Percentiles rank a stretch among this genome's conserved stretches.
These are phyloP conservation scores for Intellagama lesueurii DNA, from an alignment of 2,797 vertebrate species.

Conservation along the genomic window DNA sequence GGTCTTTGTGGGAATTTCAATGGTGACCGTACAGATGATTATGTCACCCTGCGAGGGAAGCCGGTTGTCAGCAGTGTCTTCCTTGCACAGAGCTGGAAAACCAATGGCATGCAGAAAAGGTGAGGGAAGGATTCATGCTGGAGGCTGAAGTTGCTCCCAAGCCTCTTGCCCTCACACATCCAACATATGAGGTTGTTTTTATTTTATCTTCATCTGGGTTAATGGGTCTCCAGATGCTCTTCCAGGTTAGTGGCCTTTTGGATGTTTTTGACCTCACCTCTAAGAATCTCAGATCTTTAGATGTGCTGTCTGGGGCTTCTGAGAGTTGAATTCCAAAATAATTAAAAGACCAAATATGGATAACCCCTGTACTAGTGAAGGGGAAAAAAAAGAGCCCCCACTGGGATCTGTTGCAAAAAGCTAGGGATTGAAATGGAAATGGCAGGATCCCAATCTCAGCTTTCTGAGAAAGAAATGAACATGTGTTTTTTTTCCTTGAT, in stretches of 20 bases:
- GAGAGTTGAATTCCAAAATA: too few relatives aligned
- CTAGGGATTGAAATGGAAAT: not conserved
- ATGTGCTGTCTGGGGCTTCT: too few relatives aligned
- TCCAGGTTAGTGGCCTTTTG: too few relatives aligned
- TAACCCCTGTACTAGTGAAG: not conserved
- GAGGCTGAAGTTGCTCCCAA: too few relatives aligned
- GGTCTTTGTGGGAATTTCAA: conserved; percentile 98
- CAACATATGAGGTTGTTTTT: too few relatives aligned
- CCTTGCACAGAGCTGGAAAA: conserved; percentile 98
- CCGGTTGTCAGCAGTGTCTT: conserved; percentile 91
- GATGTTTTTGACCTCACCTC: too few relatives aligned
- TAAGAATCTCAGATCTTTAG: too few relatives aligned
- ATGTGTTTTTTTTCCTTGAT: not conserved
- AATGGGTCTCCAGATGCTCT: too few relatives aligned
- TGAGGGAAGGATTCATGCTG: conserved; percentile 57
- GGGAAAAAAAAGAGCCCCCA: not conserved
- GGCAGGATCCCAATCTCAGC: not conserved
- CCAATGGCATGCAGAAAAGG: conserved; percentile 99
- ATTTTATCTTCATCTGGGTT: too few relatives aligned
- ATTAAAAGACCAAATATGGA: not conserved
- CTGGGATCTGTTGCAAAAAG: not conserved
- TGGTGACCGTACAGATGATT: conserved; percentile 91
- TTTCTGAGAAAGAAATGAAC: not conserved
- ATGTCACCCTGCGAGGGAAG: conserved; percentile 92
- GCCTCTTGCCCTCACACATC: too few relatives aligned